These are phyloP conservation scores for Yponomeuta cagnagella DNA, from an alignment of 2,888 invertebrate species.

Conservation along the genomic window DNA sequence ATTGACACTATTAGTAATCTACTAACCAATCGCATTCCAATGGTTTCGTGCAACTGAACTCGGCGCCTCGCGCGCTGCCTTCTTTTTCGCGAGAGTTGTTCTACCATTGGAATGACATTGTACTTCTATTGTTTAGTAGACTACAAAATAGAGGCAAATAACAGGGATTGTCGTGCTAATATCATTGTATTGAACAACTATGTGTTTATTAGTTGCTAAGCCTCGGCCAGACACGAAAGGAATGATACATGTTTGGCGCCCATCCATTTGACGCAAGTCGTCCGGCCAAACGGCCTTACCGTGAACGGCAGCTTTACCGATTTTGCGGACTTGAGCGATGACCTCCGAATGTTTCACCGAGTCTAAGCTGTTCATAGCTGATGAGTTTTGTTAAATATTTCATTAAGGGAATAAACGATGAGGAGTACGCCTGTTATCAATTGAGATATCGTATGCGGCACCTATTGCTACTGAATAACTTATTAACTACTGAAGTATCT, in stretches of 20 bases:
- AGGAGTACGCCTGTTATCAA: not conserved
- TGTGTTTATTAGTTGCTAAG: not conserved
- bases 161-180: not conserved
- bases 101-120: too few relatives aligned
- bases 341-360: not conserved
- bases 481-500: not conserved
- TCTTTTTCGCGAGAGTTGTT: too few relatives aligned
- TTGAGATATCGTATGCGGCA: conserved; percentile 7
- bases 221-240: too few relatives aligned
- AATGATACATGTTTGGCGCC: too few relatives aligned
- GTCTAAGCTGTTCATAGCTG: not conserved
- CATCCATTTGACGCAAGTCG: too few relatives aligned
- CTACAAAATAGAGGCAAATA: not conserved
- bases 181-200: not conserved
- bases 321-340: not conserved
- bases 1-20: too few relatives aligned
- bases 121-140: too few relatives aligned
- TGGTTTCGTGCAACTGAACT: too few relatives aligned
- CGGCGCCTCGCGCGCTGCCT: too few relatives aligned
- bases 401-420: not conserved
- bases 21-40: too few relatives aligned
- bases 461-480: conserved; percentile 5
- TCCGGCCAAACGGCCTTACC: too few relatives aligned
- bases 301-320: not conserved
- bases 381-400: conserved; percentile 11